These are phyloP conservation scores for Chironomus tentans DNA, from an alignment of 2,888 invertebrate genomes.

Conservation along the genomic window DNA sequence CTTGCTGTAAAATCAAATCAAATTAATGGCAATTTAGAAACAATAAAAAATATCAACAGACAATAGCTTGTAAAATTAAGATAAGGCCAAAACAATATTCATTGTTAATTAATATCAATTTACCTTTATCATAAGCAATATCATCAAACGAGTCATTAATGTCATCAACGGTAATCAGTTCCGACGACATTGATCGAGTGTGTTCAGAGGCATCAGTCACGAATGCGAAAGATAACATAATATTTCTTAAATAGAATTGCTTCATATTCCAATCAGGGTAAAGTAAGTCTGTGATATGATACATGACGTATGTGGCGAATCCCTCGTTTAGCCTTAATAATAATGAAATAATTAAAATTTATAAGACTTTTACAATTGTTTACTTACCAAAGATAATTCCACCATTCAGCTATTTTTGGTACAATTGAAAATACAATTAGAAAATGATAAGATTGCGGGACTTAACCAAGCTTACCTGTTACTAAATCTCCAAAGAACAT, in stretches of 20 bases:
- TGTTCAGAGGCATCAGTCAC: background rate
- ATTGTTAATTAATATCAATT: background rate
- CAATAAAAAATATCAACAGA: too few species aligned
- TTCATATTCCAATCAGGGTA: constrained; percentile 6
- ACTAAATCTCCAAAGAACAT: constrained; percentile 16
- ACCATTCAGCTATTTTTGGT: background rate
- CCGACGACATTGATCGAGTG: constrained; percentile 13
- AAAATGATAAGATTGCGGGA: background rate
- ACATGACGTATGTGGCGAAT: constrained; percentile 13
- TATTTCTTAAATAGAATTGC: background rate
- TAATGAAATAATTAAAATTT: background rate
- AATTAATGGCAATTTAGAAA: too few species aligned
- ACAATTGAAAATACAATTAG: background rate
- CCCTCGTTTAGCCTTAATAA: constrained; percentile 14
- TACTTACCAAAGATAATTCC: background rate
- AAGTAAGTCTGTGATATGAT: background rate
- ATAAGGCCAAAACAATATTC: background rate
- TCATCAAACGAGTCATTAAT: constrained; percentile 8
- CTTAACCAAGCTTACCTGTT: background rate
- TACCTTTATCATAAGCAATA: constrained; percentile 9
- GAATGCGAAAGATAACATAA: background rate
- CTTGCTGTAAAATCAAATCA: background rate
- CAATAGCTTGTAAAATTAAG: too few species aligned
- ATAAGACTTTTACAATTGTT: background rate
- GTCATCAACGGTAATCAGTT: background rate